These are phyloP conservation scores for Tachysurus fulvidraco DNA, from an alignment of 2,113 vertebrate genomes.

Conservation along the genomic window DNA sequence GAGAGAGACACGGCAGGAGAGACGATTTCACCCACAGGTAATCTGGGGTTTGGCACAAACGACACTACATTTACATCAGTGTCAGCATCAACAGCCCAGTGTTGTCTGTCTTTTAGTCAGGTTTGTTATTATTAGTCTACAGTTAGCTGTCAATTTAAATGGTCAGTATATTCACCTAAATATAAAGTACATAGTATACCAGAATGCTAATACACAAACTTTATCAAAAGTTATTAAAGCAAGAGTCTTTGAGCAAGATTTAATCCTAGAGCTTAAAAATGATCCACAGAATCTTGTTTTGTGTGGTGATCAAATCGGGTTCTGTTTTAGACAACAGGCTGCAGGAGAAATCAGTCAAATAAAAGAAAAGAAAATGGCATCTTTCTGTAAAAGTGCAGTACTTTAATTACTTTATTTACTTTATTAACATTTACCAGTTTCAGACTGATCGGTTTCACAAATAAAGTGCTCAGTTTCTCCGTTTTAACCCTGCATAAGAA, in stretches of 20 bases:
- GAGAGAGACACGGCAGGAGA: conserved; percentile 65
- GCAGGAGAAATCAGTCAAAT: neutral
- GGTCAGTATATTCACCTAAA: too few species aligned
- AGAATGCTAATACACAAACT: too few species aligned
- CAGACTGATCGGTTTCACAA: too few species aligned
- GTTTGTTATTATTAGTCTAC: neutral
- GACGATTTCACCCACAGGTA: conserved; percentile 75
- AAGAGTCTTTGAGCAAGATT: neutral
- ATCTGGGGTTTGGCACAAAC: neutral
- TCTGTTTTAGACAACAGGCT: too few species aligned
- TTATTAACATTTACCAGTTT: neutral
- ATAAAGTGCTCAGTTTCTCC: too few species aligned
- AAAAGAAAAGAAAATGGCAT: neutral
- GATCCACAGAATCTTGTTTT: neutral
- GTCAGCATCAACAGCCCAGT: neutral
- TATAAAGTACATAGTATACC: too few species aligned
- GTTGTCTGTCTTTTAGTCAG: neutral
- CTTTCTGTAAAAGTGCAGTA: neutral
- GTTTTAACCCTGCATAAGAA: too few species aligned
- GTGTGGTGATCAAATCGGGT: too few species aligned
- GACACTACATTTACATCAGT: neutral
- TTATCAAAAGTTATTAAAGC: too few species aligned
- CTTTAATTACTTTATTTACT: too few species aligned
- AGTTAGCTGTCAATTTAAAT: neutral
- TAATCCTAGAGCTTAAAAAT: too few species aligned